Evolutionary conservation across 2,888 invertebrate genomes (phyloP).

Genomic region (Ectemnius lituratus): DNA sequence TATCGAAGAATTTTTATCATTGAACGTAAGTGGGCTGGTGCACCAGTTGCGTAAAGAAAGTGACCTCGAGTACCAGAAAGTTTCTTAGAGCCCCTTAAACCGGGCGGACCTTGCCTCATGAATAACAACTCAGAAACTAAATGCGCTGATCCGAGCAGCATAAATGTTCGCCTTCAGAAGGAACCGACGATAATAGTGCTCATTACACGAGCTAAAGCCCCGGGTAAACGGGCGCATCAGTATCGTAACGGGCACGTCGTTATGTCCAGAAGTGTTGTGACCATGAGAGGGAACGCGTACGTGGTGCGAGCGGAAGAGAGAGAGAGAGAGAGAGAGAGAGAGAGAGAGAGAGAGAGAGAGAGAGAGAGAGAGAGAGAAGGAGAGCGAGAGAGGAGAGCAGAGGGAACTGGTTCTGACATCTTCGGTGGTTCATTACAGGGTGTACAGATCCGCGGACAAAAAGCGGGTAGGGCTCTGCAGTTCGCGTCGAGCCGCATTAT

Average conservation of each 20-base stretch:
- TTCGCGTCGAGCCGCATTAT: slow-evolving; percentile 51
- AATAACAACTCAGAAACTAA: too few relatives aligned
- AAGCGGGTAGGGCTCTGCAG: slow-evolving; percentile 41
- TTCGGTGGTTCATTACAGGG: slow-evolving; percentile 57
- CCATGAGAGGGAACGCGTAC: slow-evolving; percentile 34
- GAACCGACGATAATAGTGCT: slow-evolving; percentile 49
- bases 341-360: not conserved
- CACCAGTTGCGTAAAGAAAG: slow-evolving; percentile 20
- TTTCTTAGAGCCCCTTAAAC: too few relatives aligned
- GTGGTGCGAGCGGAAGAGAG: slow-evolving; percentile 25
- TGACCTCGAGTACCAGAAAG: not conserved
- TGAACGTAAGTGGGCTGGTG: slow-evolving; percentile 17
- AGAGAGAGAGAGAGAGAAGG: not conserved
- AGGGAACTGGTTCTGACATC: slow-evolving; percentile 63
- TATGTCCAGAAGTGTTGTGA: slow-evolving; percentile 46
- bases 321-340: slow-evolving; percentile 13
- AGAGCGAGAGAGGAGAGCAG: not conserved
- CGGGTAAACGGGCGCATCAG: slow-evolving; percentile 56
- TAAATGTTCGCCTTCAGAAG: slow-evolving; percentile 46
- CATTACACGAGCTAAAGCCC: slow-evolving; percentile 50
- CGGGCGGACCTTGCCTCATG: too few relatives aligned
- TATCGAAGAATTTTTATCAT: not conserved
- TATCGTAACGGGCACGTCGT: slow-evolving; percentile 51
- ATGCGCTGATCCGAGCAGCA: too few relatives aligned
- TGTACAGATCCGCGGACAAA: slow-evolving; percentile 44